Evolutionary conservation across 2,797 vertebrate species (phyloP), one percentile per base, ranked within the genome.

Genomic region (Pogonophryne albipinna): DNA sequence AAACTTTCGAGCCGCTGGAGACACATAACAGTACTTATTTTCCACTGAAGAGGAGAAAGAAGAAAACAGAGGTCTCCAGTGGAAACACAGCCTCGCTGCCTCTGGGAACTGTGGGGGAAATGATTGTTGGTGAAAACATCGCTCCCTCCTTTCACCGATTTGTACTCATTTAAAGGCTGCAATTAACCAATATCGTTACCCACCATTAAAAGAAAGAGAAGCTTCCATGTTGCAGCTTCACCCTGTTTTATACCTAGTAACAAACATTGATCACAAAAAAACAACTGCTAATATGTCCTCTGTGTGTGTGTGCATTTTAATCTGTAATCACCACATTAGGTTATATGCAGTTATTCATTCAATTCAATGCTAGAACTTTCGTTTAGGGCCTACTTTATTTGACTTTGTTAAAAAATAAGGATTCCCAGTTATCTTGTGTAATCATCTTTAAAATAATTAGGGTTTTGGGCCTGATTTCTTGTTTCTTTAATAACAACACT

Each of bases 61-160:
- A 42, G 57, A 70, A 68, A 75, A 64, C 44, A 16, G 19, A 71
- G 59, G 66, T 72, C 71, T 78, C 38, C 27, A 57, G 82, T 61
- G 59, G 49, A 80, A 59, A 64, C 64, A 11, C 47, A 60, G 42
- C 46, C 56, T 58, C 20, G 0, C 8, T 60, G 56, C 41, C 45
- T 66, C 20, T 42, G 44, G 71, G 52, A 82, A 55, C 66, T 77
- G 56, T 47, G 53, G 62, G 55, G 31, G 44, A 71, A 83, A 67
- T 62, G 20, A 79, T 60, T 75, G 27, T 55, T 47, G 15, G 15
- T 19, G 17, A 66, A 76, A 80, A 31, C 46, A 67, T 71, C 70
- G 47, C 16, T 61, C 16, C 0, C 65, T 51, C 12, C 19, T 74
- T 62, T 71, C 53, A 79, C 19, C 50, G 49, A 74, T 74, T 65